Evolutionary conservation across 2,113 vertebrate species (phyloP), one percentile per base, ranked within the genome.

Genomic region (Ellobius talpinus): DNA sequence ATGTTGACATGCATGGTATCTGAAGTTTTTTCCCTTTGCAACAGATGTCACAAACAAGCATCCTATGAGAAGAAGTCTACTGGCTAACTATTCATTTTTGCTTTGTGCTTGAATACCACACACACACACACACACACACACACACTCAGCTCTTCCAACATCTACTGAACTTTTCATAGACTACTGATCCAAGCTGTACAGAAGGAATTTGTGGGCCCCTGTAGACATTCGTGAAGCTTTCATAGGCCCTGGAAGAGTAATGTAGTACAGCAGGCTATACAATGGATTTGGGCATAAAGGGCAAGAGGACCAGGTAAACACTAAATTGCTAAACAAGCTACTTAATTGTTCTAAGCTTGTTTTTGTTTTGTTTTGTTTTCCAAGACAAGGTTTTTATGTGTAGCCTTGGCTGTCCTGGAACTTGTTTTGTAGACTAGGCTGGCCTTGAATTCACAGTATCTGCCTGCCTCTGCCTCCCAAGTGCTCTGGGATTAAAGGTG

Each of bases 121-220:
- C 42, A 72, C 65, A 68, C 61, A 24, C 61, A 61, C 58, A 61
- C 58, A 61, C 58, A 24, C 66, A 68, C 66, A 36, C 70, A n/a
- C 70, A n/a, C 3, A 81, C 79, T 17, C 70, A 66, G 73, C 6
- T 81, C 55, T 73, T 93, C 31, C 31, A 74, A 17, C 52, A 72
- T 68, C 52, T 87, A 87, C 55, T 66, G 74, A 90, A 55, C n/a
- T 87, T 61, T 52, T 94, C 36, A 77, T 50, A 76, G 58, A 91
- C 42, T 66, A 73, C 65, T 66, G 55, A 66, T 7, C 23, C 12
- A 79, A 50, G n/a, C 12, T 89, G 55, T 47, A 86, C n/a, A 47
- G 89, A 92, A 92, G 19, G 58, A 26, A 76, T 68, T 50, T 63
- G 16, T 52, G 73, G 26, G 45, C 26, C 66, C 87, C 58, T 93